phyloP scores from a whole-genome alignment of 2,797 vertebrate genomes.

The Octomys mimax region DNA sequence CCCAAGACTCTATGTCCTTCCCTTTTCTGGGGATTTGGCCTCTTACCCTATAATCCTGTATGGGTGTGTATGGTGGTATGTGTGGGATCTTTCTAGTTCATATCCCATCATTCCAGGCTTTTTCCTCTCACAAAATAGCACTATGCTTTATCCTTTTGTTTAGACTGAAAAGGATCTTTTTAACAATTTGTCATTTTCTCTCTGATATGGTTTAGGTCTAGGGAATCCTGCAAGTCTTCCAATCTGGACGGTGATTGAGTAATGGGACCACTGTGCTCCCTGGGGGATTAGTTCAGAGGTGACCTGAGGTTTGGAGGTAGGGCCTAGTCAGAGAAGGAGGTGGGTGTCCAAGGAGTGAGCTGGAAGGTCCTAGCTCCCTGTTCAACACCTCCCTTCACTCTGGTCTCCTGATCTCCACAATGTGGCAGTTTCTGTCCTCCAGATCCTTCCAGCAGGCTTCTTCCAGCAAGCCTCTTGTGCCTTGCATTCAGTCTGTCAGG shows the following conservation, averaged over 20 bases:
- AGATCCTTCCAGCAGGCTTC: not conserved
- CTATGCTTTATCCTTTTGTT: not conserved
- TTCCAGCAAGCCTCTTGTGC: not conserved
- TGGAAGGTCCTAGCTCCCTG: not conserved
- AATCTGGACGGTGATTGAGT: not conserved
- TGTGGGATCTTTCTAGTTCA: not conserved
- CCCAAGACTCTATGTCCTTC: too few relatives aligned
- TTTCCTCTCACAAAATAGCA: not conserved
- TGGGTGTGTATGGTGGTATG: too few relatives aligned
- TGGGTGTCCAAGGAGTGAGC: not conserved
- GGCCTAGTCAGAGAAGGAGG: not conserved
- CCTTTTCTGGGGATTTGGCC: not conserved
- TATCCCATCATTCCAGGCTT: not conserved
- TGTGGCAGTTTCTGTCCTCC: not conserved
- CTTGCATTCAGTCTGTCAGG: not conserved
- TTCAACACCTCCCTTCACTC: not conserved
- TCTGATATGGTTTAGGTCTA: not conserved
- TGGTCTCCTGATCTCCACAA: not conserved
- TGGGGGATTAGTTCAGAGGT: not conserved
- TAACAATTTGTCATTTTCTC: not conserved
- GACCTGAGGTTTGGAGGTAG: not conserved
- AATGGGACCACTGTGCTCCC: not conserved
- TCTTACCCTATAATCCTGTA: not conserved
- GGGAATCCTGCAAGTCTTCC: not conserved
- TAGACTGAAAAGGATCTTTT: not conserved